A percentile compares a stretch with the other conserved stretches of the same genome.
phyloP scores from a whole-genome alignment of 2,797 vertebrate species.

The Pipistrellus pipistrellus region DNA sequence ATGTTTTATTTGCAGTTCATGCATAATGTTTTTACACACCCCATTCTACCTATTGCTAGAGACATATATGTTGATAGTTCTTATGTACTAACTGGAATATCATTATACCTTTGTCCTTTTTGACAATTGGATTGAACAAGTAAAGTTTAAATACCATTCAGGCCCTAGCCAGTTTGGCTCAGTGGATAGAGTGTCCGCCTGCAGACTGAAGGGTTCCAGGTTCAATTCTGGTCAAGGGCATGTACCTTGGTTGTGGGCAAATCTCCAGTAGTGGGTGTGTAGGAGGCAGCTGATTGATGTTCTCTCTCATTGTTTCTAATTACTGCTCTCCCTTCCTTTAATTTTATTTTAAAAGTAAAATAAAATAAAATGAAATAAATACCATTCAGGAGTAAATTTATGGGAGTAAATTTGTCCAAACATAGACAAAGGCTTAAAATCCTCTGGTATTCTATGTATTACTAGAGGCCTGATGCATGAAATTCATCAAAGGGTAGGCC shows the following conservation, averaged over 20 bases:
- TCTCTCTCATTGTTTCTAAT: no score
- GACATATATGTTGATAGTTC: neutral
- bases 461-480: no score
- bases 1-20: neutral
- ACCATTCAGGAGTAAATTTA: neutral
- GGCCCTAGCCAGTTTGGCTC: no score
- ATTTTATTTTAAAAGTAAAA: no score
- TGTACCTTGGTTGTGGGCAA: no score
- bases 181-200: no score
- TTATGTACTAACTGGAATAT: neutral
- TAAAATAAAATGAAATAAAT: neutral
- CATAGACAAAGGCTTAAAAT: neutral
- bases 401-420: neutral
- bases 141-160: conserved; percentile 13
- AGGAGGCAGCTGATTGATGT: no score
- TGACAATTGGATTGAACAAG: neutral
- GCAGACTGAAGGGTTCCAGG: no score
- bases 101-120: neutral
- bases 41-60: neutral
- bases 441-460: neutral
- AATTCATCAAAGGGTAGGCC: no score
- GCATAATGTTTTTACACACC: neutral
- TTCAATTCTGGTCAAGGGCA: no score
- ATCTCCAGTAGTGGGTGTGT: no score
- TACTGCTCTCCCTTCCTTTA: no score